These are phyloP conservation scores for Dinocampus coccinellae DNA, from an alignment of 2,888 invertebrate species.

Conservation along the genomic window DNA sequence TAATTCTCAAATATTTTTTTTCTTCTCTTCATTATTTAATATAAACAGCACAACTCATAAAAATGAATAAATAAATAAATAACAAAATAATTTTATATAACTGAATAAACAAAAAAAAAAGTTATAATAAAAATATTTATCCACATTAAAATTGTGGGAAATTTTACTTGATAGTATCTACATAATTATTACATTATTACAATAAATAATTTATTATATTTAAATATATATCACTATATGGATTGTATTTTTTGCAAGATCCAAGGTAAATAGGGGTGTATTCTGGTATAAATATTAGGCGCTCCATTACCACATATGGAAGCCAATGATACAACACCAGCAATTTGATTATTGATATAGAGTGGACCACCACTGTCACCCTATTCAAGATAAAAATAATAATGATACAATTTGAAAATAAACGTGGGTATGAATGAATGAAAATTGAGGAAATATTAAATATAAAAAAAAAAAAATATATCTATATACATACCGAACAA, in stretches of 20 bases:
- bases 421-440: too few relatives aligned
- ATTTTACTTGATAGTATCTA: too few relatives aligned
- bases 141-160: too few relatives aligned
- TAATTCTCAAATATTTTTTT: not conserved
- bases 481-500: slow-evolving; percentile 38
- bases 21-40: too few relatives aligned
- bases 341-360: slow-evolving; percentile 36
- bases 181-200: too few relatives aligned
- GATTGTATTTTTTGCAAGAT: not conserved
- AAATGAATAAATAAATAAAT: too few relatives aligned
- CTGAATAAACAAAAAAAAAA: too few relatives aligned
- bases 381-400: slow-evolving; percentile 18
- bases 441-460: not conserved
- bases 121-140: too few relatives aligned
- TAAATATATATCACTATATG: too few relatives aligned
- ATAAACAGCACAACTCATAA: too few relatives aligned
- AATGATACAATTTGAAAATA: not conserved
- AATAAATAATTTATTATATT: too few relatives aligned
- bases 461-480: not conserved
- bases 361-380: slow-evolving; percentile 46
- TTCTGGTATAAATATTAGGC: slow-evolving; percentile 42
- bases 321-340: slow-evolving; percentile 41
- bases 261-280: slow-evolving; percentile 28
- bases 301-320: slow-evolving; percentile 27
- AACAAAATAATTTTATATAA: too few relatives aligned